Base-by-base conservation (phyloP, 2,888 invertebrate species). In the Drosophila emarginata region DNA sequence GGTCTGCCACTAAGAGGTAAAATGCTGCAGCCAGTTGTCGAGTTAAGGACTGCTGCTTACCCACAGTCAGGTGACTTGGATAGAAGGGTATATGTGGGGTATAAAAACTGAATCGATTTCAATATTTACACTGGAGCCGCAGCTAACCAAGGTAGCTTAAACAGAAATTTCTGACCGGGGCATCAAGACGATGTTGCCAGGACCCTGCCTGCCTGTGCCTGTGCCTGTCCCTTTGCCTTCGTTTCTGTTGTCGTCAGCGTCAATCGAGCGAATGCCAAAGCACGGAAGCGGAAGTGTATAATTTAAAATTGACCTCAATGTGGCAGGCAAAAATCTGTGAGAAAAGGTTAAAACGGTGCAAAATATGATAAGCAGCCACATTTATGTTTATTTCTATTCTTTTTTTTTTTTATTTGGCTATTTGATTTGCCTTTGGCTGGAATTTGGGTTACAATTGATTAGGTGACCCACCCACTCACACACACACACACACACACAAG, bases 221-320 rank as follows among this genome's bases (percentile, higher is more conserved):
- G 32, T 32, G 32, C 32, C 32, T 28, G 32, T n/a, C n/a, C 32
- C 11, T 32, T 9, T 32, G 32, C 32, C 32, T 28, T n/a, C n/a
- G 32, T 26, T 23, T 12, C 21, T 14, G 61, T 5, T 39, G 40
- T 26, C 59, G 76, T 65, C 75, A 53, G 68, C 80, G 75, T 72
- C 84, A 84, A 84, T 84, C 87, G 87, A 84, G 86, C 79, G 87
- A 71, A 80, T 86, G 77, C 59, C 72, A 59, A 66, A 68, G 73
- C 87, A 80, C 60, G 77, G 80, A 87, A 79, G 77, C 84, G 87
- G 79, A 87, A 85, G 88, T 84, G 88, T 88, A 85, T 88, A 85
- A 85, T 87, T 85, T 88, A 81, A 80, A 84, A 84, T 76, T 77
- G 85, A 88, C 85, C 87, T 77, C 76, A 77, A 68, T 72, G 71